Evolutionary conservation across 2,113 vertebrate species (phyloP), one percentile per base, ranked within the genome.

Genomic region (Cheirogaleus medius): DNA sequence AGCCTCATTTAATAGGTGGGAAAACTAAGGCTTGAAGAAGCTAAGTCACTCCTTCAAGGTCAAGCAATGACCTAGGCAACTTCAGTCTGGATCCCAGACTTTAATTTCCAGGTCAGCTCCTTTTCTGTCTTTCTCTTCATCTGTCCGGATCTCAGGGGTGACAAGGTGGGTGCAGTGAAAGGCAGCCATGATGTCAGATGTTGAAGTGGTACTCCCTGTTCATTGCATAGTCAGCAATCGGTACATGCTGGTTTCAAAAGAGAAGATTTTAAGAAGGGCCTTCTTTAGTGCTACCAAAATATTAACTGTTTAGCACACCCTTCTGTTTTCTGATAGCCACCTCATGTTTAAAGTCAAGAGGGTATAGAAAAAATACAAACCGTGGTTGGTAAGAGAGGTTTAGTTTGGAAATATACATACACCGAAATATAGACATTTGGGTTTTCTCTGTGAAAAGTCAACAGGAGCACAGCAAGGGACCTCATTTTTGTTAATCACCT

Each of bases 1-100:
- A 78, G 78, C 83, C 56, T 37, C 54, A 42, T 93, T 97, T 96
- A 93, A 95, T 64, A 93, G 66, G 87, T n/a, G 74, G 94, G 94
- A 91, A 97, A 96, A 87, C 87, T 42, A 49, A 92, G 15, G 82
- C 60, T 3, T 84, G 87, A 86, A 69, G 89, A 91, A 95, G 69
- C 74, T 86, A 56, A 90, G 27, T 96, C 76, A 85, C 63, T 84
- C 90, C 78, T 96, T 85, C 71, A 84, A 87, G 94, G 76, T 89
- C 84, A 95, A 73, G n/a, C 68, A 66, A 44, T 86, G 89, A 87
- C 49, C 49, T 76, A 52, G 42, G 54, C 87, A 93, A 84, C 58
- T 84, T 52, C 32, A 21, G 42, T 90, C 63, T 77, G 60, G 32
- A 91, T 78, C 60, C 56, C 63, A 87, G 39, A 60, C 84, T 90